phyloP scores from a whole-genome alignment of 2,888 invertebrate species.

The Leucophora obtusa region DNA sequence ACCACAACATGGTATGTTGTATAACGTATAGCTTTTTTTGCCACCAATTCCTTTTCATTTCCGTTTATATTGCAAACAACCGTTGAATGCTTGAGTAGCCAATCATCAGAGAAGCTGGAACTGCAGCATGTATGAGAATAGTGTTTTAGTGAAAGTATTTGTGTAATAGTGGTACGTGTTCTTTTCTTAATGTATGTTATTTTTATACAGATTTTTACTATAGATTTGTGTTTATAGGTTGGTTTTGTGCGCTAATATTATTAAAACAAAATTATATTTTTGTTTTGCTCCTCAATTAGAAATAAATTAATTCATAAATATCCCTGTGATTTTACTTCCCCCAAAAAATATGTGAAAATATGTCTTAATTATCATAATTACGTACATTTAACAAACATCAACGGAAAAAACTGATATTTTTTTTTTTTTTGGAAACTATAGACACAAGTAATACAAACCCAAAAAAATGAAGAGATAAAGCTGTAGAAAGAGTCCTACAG shows the following conservation, averaged over 20 bases:
- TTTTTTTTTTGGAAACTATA: not conserved
- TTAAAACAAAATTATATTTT: not conserved
- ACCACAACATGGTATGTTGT: slow-evolving; percentile 53
- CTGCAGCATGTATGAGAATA: not conserved
- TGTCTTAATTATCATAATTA: slow-evolving; percentile 58
- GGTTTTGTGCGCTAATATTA: not conserved
- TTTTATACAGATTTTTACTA: not conserved
- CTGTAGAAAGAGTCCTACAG: no score
- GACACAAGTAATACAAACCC: no score
- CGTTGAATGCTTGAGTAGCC: slow-evolving; percentile 14
- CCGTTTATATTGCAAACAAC: slow-evolving; percentile 31
- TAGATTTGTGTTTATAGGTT: not conserved
- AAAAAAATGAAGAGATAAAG: no score
- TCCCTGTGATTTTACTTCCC: not conserved
- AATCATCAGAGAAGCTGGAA: not conserved
- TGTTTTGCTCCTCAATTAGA: slow-evolving; percentile 25
- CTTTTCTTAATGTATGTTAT: slow-evolving; percentile 15
- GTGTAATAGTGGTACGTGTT: slow-evolving; percentile 34
- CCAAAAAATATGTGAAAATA: slow-evolving; percentile 25
- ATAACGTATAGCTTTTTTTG: slow-evolving; percentile 22
- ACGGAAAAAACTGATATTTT: not conserved
- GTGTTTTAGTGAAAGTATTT: not conserved
- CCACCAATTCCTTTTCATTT: slow-evolving; percentile 50
- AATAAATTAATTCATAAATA: slow-evolving; percentile 28
- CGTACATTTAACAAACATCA: slow-evolving; percentile 27